Evolutionary conservation across 1,140 invertebrate genomes (phyloP).

Genomic region (Drosophila insularis): DNA sequence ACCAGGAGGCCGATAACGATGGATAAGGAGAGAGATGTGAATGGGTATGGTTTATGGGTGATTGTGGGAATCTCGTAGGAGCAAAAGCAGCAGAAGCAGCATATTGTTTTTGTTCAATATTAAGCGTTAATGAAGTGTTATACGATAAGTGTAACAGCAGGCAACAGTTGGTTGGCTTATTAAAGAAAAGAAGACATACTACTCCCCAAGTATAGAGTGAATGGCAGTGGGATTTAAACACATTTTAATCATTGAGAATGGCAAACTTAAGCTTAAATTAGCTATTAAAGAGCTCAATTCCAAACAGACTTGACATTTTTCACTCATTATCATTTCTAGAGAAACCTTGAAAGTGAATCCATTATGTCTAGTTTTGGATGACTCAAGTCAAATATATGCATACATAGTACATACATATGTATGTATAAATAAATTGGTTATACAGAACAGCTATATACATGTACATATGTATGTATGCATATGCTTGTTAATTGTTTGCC

Average conservation of each 20-base stretch:
- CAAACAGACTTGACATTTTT: constrained; percentile 27
- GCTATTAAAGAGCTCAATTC: constrained; percentile 6
- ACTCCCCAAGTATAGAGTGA: too few relatives aligned
- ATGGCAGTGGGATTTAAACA: too few relatives aligned
- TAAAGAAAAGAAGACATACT: constrained; percentile 16
- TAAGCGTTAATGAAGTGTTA: constrained; percentile 66
- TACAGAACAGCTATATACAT: neutral
- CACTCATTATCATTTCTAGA: constrained; percentile 38
- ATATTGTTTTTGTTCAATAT: constrained; percentile 56
- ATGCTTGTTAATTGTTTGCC: too few relatives aligned
- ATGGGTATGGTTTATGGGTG: too few relatives aligned
- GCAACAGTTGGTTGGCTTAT: constrained; percentile 58
- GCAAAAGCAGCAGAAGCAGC: constrained; percentile 45
- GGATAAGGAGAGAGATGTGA: neutral
- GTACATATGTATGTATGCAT: too few relatives aligned
- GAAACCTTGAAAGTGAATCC: constrained; percentile 54
- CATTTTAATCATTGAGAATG: too few relatives aligned
- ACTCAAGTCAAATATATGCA: constrained; percentile 19
- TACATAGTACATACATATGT: constrained; percentile 17
- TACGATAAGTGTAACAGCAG: constrained; percentile 72
- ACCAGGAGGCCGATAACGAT: neutral
- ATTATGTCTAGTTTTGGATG: constrained; percentile 37
- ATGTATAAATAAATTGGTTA: constrained; percentile 10
- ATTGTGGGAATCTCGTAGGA: constrained; percentile 44
- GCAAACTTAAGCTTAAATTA: neutral